Evolutionary conservation across 2,797 vertebrate species (phyloP), one percentile per base, ranked within the genome.

Genomic region (Aulostomus chinensis): DNA sequence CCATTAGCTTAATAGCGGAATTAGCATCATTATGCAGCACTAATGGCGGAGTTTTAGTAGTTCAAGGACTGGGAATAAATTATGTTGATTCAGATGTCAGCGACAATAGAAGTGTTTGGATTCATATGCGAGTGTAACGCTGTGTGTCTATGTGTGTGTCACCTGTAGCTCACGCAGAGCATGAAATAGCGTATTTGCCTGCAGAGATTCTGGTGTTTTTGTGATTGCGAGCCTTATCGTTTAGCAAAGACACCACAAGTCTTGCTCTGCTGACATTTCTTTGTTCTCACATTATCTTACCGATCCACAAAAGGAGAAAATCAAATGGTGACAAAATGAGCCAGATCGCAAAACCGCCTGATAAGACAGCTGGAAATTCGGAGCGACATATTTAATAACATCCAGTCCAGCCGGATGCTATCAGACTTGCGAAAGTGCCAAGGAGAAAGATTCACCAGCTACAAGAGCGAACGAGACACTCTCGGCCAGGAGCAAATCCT

Each of bases 401-500:
- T 24, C 14, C 13, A 3, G 43, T 41, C 63, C 15, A 9, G 55
- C 56, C 43, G 45, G 47, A 33, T 17, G 42, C 37, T 46, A 46
- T 40, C 55, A 41, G 45, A 49, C 17, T 3, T 31, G 34, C 21
- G 52, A 30, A 41, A 61, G 42, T 36, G 46, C 7, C 15, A 17
- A 32, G 51, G 32, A 25, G 38, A 20, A 20, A 45, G 24, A 53
- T 30, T 5, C 25, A 16, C 49, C 43, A 2, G 55, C 46, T 33
- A 20, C 24, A 20, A 49, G 43, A 47, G 40, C 14, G 24, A 61
- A 20, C 58, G 55, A 83, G 68, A 78, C 61, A 25, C 61, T 69
- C 69, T 41, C 64, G 47, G 46, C 67, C 70, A 50, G 31, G 7
- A 68, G 60, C 56, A 61, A 68, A 76, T 68, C 45, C 45, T 55